Conservation (phyloP, 2,888 invertebrate species). For the Matsumyia berberina region DNA sequence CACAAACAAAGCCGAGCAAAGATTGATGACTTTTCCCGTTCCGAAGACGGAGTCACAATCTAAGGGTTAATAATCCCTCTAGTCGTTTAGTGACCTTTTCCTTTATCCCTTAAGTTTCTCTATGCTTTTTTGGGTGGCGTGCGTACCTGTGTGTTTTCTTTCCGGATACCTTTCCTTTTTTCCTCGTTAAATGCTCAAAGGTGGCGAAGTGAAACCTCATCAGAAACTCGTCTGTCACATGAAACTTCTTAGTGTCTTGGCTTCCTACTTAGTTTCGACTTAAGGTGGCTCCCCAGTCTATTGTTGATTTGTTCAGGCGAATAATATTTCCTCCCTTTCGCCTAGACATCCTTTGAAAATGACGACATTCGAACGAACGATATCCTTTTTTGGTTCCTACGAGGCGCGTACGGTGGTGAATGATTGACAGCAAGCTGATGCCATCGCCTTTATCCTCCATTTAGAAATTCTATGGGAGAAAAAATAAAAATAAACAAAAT, state of each 20-base stretch:
- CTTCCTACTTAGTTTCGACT: constrained; percentile 5
- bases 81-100: constrained; percentile 28
- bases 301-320: constrained; percentile 5
- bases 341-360: neutral
- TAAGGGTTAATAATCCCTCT: constrained; percentile 36
- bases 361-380: neutral
- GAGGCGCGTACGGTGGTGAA: neutral
- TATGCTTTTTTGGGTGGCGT: constrained; percentile 1
- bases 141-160: neutral
- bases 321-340: neutral
- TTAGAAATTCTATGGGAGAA: neutral
- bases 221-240: constrained; percentile 32
- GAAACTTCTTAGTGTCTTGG: constrained; percentile 12
- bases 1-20: constrained; percentile 35
- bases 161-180: neutral
- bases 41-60: constrained; percentile 11
- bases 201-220: constrained; percentile 19
- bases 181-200: neutral
- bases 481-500: neutral
- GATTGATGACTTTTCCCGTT: constrained; percentile 38
- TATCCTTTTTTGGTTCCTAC: neutral
- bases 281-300: neutral
- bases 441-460: neutral
- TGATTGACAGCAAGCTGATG: neutral
- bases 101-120: neutral